Percentiles rank a stretch among this genome's conserved stretches.
phyloP scores from a whole-genome alignment of 2,888 invertebrate genomes.

The Heliconius ethilla region DNA sequence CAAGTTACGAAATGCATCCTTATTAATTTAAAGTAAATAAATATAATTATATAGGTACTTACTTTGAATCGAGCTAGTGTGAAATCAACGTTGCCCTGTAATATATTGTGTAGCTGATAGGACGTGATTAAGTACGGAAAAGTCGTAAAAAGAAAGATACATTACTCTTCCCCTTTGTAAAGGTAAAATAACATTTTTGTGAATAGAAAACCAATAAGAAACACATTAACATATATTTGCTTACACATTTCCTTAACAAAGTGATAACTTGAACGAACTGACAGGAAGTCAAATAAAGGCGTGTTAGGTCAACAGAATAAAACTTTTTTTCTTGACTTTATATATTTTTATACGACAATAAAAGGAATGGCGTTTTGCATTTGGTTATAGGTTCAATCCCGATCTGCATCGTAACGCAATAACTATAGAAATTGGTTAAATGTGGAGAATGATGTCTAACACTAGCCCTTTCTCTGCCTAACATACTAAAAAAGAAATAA shows the following conservation, averaged over 20 bases:
- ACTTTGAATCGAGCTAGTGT: background rate
- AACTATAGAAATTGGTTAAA: background rate
- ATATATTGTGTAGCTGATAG: slow-evolving; percentile 12
- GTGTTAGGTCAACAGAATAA: slow-evolving; percentile 61
- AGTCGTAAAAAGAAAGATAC: slow-evolving; percentile 1
- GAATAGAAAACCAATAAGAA: slow-evolving; percentile 45
- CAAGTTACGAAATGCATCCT: background rate
- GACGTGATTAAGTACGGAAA: slow-evolving; percentile 3
- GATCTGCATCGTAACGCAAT: background rate
- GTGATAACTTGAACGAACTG: slow-evolving; percentile 63
- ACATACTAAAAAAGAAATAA: too few relatives aligned
- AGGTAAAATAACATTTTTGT: slow-evolving; percentile 27
- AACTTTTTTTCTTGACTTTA: slow-evolving; percentile 58
- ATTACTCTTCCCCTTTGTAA: slow-evolving; percentile 22
- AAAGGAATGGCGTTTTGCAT: background rate
- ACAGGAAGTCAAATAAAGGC: slow-evolving; percentile 69
- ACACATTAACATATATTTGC: slow-evolving; percentile 56
- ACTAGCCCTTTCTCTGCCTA: too few relatives aligned
- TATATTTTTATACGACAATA: slow-evolving; percentile 1
- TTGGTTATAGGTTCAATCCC: background rate
- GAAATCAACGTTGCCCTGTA: background rate
- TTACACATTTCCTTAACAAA: slow-evolving; percentile 63
- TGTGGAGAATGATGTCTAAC: background rate
- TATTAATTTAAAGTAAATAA: background rate
- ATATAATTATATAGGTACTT: background rate